These are phyloP conservation scores for Girardinus metallicus DNA, from an alignment of 2,797 vertebrate genomes.

Conservation along the genomic window DNA sequence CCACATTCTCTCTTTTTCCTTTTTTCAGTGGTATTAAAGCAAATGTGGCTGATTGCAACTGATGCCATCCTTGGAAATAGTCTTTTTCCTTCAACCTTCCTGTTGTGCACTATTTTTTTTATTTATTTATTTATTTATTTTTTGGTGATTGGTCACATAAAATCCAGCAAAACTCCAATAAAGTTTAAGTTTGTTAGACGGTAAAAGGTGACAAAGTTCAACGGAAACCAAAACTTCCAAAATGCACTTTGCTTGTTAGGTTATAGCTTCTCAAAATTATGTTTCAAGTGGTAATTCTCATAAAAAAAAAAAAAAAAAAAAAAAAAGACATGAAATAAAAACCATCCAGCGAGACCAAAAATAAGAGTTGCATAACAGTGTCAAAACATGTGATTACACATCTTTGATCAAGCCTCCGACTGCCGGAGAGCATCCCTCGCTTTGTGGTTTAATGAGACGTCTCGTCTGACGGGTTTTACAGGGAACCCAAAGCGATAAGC, in stretches of 20 bases:
- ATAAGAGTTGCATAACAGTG: conserved; percentile 34
- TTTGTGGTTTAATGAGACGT: conserved; percentile 62
- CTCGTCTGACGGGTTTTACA: conserved; percentile 57
- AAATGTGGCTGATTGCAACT: background rate
- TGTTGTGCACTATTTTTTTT: background rate
- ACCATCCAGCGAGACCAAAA: background rate
- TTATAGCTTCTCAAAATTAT: background rate
- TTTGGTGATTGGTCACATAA: background rate
- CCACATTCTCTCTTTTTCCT: background rate
- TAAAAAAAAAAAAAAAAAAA: background rate
- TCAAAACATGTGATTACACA: conserved; percentile 25
- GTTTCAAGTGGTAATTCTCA: background rate
- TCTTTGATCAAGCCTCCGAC: conserved; percentile 55
- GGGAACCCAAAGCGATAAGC: conserved; percentile 45
- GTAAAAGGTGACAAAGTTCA: background rate
- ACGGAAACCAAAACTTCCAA: background rate
- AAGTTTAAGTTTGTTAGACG: background rate
- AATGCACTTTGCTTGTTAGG: background rate
- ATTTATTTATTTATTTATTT: too few relatives aligned
- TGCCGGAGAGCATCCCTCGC: conserved; percentile 29
- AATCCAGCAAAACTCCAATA: background rate
- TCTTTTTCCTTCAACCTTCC: background rate
- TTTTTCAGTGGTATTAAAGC: background rate
- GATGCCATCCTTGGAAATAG: background rate
- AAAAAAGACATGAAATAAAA: background rate